Conservation (phyloP, 2,113 vertebrate species). For the Neogobius melanostomus region DNA sequence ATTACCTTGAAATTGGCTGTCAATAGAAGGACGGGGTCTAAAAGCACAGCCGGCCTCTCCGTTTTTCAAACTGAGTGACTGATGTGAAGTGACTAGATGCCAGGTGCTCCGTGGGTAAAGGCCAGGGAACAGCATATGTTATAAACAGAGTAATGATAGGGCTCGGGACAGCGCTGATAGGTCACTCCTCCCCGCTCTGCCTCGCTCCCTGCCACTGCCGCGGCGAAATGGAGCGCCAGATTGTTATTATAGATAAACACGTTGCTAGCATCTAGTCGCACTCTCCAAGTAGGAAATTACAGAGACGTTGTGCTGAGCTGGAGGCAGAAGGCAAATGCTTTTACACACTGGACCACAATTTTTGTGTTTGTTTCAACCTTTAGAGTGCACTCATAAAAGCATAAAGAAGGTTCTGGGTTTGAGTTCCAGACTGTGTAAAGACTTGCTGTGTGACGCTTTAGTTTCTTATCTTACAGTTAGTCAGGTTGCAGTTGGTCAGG, state of each 20-base stretch:
- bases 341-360: background rate
- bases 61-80: conserved; percentile 11
- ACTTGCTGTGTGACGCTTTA: no score
- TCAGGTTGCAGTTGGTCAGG: no score
- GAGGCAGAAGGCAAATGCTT: conserved; percentile 35
- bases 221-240: conserved; percentile 58
- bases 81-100: conserved; percentile 16
- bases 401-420: no score
- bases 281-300: conserved; percentile 63
- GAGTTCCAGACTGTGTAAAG: no score
- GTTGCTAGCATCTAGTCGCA: conserved; percentile 51
- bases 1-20: conserved; percentile 15
- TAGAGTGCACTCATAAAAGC: background rate
- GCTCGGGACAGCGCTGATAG: conserved; percentile 12
- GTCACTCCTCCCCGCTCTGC: conserved; percentile 33
- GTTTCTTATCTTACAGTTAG: no score
- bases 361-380: background rate
- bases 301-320: conserved; percentile 57
- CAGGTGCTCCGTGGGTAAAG: conserved; percentile 7
- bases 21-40: conserved; percentile 25
- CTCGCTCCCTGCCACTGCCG: conserved; percentile 22
- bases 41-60: conserved; percentile 30
- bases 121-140: conserved; percentile 22
- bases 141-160: conserved; percentile 51
- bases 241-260: conserved; percentile 77